These are phyloP conservation scores for Tupaia chinensis DNA, from an alignment of 2,113 vertebrate species.

Conservation along the genomic window DNA sequence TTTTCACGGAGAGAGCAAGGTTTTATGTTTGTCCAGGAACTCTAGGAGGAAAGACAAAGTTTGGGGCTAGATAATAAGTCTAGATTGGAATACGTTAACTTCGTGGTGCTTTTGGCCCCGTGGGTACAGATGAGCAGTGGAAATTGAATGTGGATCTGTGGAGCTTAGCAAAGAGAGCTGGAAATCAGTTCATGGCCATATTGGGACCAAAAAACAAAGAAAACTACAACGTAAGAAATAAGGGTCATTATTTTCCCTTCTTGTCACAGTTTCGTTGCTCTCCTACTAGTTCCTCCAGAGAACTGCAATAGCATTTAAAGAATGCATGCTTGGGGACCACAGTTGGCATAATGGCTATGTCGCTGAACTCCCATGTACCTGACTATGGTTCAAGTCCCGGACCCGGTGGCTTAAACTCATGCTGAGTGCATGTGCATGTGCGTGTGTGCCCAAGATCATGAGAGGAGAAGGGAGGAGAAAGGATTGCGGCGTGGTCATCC, in stretches of 20 bases:
- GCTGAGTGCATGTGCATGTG: too few relatives aligned
- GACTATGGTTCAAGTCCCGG: too few relatives aligned
- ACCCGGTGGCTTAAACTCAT: too few relatives aligned
- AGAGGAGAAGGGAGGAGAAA: too few relatives aligned
- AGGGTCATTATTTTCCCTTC: neutral
- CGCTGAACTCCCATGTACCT: too few relatives aligned
- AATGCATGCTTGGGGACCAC: too few relatives aligned
- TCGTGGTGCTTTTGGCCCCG: neutral
- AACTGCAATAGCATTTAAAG: neutral
- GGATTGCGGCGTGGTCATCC: too few relatives aligned
- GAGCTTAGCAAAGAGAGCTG: neutral
- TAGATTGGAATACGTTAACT: neutral
- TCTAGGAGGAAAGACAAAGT: neutral
- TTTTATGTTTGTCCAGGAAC: neutral
- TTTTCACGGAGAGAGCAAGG: neutral
- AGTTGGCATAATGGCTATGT: too few relatives aligned
- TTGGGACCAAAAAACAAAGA: neutral
- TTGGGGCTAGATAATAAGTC: neutral
- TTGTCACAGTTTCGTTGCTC: neutral
- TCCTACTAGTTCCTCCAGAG: neutral
- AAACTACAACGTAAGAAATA: neutral
- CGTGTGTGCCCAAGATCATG: too few relatives aligned
- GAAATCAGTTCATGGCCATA: neutral
- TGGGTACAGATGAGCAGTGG: neutral
- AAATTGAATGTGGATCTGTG: neutral